These are phyloP conservation scores for Apodemia hepburni DNA, from an alignment of 2,888 invertebrate genomes.

Conservation along the genomic window DNA sequence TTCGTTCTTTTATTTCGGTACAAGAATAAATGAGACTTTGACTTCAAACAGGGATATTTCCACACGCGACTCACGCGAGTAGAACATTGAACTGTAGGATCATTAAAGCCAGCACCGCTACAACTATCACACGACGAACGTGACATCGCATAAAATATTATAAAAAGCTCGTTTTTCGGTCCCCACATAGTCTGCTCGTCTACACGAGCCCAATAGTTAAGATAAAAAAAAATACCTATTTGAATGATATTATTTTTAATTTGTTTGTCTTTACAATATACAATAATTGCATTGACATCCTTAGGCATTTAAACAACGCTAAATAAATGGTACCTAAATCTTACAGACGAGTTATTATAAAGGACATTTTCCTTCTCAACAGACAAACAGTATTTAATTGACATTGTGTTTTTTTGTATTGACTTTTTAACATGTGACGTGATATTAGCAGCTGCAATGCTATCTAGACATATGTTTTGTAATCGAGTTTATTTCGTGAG, in stretches of 20 bases:
- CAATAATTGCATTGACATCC: too few relatives aligned
- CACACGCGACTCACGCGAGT: not conserved
- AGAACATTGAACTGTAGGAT: not conserved
- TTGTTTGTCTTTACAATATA: too few relatives aligned
- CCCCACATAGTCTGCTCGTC: slow-evolving; percentile 4
- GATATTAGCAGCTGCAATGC: too few relatives aligned
- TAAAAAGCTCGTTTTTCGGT: slow-evolving; percentile 13
- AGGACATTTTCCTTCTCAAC: too few relatives aligned
- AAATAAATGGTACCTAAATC: too few relatives aligned
- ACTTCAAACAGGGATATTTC: not conserved
- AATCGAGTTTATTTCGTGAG: too few relatives aligned
- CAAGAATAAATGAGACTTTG: not conserved
- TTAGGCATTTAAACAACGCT: too few relatives aligned
- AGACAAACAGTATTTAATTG: too few relatives aligned
- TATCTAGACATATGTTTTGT: too few relatives aligned
- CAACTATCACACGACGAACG: not conserved
- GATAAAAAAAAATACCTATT: not conserved
- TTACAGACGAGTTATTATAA: too few relatives aligned
- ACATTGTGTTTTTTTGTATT: too few relatives aligned
- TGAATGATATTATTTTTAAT: not conserved
- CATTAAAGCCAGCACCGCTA: not conserved
- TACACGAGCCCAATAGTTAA: slow-evolving; percentile 9
- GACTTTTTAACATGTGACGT: too few relatives aligned
- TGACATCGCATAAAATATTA: slow-evolving; percentile 30
- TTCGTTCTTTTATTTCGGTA: not conserved